Conservation (phyloP, 2,797 vertebrate genomes). For the Mormyrus proboscirostris region DNA sequence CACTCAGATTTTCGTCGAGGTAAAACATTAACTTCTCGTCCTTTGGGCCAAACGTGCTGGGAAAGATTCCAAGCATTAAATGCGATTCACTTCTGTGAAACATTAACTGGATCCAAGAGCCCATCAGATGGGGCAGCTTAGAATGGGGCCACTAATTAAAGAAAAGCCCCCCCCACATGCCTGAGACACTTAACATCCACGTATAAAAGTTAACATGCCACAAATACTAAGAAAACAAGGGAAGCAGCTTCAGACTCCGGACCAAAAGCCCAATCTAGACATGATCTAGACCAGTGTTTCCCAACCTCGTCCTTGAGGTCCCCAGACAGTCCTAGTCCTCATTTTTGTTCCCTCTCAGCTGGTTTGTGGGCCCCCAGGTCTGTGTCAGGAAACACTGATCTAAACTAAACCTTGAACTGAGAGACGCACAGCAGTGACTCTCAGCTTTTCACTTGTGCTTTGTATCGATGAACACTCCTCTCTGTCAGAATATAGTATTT, state of each 20-base stretch:
- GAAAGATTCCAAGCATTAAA: not conserved
- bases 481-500: not conserved
- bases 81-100: not conserved
- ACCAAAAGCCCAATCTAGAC: not conserved
- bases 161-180: not conserved
- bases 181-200: not conserved
- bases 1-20: not conserved
- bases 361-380: not conserved
- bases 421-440: not conserved
- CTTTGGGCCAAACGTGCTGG: not conserved
- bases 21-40: not conserved
- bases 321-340: not conserved
- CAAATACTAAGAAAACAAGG: not conserved
- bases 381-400: not conserved
- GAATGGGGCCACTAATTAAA: not conserved
- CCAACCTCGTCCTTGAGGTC: not conserved
- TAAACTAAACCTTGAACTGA: not conserved
- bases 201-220: not conserved
- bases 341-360: not conserved
- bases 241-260: not conserved
- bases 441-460: constrained; percentile 1
- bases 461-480: not conserved
- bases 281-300: not conserved
- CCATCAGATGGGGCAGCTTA: not conserved
- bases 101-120: not conserved